These are phyloP conservation scores for Heliconius eleuchia DNA, from an alignment of 1,140 invertebrate species.

Conservation along the genomic window DNA sequence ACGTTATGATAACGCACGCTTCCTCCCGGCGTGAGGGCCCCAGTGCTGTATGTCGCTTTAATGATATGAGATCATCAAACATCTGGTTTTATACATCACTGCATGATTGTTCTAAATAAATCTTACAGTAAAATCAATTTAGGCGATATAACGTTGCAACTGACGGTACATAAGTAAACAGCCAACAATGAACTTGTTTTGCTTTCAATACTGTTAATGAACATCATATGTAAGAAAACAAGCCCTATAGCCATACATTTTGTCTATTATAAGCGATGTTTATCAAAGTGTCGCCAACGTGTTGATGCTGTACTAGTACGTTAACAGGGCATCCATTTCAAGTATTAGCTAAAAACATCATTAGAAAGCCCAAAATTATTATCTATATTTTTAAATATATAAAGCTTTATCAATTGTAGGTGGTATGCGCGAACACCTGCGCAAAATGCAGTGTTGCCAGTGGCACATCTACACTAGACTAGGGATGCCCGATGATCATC, in stretches of 20 bases:
- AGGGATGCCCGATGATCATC: no score
- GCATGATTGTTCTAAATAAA: neutral
- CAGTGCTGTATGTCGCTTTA: constrained; percentile 11
- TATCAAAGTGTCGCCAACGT: no score
- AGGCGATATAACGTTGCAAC: neutral
- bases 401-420: no score
- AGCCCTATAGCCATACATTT: neutral
- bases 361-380: no score
- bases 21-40: constrained; percentile 29
- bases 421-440: no score
- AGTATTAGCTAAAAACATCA: no score
- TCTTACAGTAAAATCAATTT: neutral
- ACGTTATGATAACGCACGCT: constrained; percentile 29
- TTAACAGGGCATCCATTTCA: no score
- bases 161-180: neutral
- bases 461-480: no score
- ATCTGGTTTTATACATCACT: constrained; percentile 39
- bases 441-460: no score
- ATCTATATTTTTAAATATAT: no score
- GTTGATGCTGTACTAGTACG: no score
- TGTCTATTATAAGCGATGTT: no score
- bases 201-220: neutral
- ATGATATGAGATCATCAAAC: constrained; percentile 33
- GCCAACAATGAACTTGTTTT: neutral
- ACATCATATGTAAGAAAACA: neutral